Evolutionary conservation across 2,797 vertebrate genomes (phyloP), one percentile per base, ranked within the genome.

Genomic region (Lutjanus argentimaculatus): DNA sequence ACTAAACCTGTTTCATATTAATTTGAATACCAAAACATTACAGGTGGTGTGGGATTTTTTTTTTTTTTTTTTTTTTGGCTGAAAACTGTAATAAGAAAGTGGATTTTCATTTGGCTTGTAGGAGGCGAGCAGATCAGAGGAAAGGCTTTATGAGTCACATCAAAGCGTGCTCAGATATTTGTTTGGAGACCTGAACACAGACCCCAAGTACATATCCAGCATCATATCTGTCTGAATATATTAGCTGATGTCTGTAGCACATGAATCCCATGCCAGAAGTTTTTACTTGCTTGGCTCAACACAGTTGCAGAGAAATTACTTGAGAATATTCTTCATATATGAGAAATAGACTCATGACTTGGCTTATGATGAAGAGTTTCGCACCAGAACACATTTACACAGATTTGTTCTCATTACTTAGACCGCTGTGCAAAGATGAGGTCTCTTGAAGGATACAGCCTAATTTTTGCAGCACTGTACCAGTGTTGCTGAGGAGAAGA

Each of bases 101-200:
- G 45, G 61, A 56, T 68, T 78, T 72, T 67, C 14, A 70, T 71
- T 75, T 8, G 21, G 12, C 16, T 36, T 22, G 69, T 72, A 25
- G 46, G 8, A 52, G 53, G 65, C 63, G 49, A 67, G 53, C 1
- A 1, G 67, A 79, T 72, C 21, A 75, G 45, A 64, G 30, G 25
- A 53, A 70, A 53, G n/a, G 58, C 21, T 14, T 55, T 9, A 51
- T 48, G 43, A 73, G n/a, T 53, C 70, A 57, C 21, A 19, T 67
- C 45, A n/a, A 19, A 10, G 40, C 45, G 25, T 17, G 49, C 72
- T 58, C 52, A 66, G 65, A 78, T 69, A 58, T 80, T 79, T 62
- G 42, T 82, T 61, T 36, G 74, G 52, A 73, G 64, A 68, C 66
- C 71, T 85, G 42, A 82, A 78, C 73, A 63, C 72, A 75, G 52